Base-by-base conservation (phyloP, 92 coral and sea anemone genomes). In the Chrysogorgia sp. region DNA sequence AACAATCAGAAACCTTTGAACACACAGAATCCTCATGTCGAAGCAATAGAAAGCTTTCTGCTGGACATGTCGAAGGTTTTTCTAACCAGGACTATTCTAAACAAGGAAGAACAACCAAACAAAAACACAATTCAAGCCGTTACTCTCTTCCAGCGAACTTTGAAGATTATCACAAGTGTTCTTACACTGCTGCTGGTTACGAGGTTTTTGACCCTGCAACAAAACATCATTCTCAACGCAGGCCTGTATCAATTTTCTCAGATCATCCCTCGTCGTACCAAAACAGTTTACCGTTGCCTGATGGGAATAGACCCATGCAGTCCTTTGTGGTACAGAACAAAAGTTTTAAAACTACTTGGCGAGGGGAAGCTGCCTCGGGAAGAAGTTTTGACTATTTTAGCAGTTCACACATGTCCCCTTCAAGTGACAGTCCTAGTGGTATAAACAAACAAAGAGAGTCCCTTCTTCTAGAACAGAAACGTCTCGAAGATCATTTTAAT, bases 71-170 rank as follows among this genome's bases (percentile, higher is more conserved):
- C 15, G 53, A 47, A 47, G 14, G 15, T 47, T 47, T 6, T n/a
- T 7, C 53, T 7, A 47, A 47, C 53, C 2, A n/a, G 53, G 53
- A 47, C 17, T 7, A 47, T 53, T 37, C 76, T 45, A 32, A 8
- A 48, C 59, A 48, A 23, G 12, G 17, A 57, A 23, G 17, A 23
- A 31, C 32, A 0, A 28, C 8, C 12, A 26, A 21, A 69, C 23
- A 20, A 13, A 47, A 24, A 33, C 8, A 68, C 34, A 2, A 29
- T 26, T 17, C 58, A 14, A 58, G 75, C 0, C 78, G 63, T 1
- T 71, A 50, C 52, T 71, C 78, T 0, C 31, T 71, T 25, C 78
- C 78, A 17, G 78, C 78, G 12, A n/a, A 71, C 58, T 71, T 71
- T 26, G 75, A 68, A 10, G 26, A 57, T 1, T 9, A 8, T 15